Percentiles rank a stretch among this genome's conserved stretches.
These are phyloP conservation scores for Poeciliopsis prolifica DNA, from an alignment of 2,113 vertebrate species.

Conservation along the genomic window DNA sequence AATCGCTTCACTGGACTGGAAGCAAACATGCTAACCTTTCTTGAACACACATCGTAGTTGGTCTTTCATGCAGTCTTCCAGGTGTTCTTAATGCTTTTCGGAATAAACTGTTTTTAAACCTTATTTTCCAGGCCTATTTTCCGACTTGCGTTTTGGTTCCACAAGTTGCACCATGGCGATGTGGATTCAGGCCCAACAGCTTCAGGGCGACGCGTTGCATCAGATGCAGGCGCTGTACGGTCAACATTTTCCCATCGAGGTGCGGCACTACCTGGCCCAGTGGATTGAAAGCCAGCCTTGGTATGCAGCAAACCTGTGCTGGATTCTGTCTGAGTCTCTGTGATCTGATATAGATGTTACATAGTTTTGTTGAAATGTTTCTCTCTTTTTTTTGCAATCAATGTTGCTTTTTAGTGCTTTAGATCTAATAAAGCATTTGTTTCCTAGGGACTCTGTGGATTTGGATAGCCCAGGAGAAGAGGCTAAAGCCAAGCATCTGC, in stretches of 20 bases:
- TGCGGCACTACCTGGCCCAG: constrained; percentile 95
- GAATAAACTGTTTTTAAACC: background rate
- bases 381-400: too few relatives aligned
- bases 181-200: constrained; percentile 98
- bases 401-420: too few relatives aligned
- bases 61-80: too few relatives aligned
- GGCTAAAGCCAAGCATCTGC: constrained; percentile 87
- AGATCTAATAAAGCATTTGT: too few relatives aligned
- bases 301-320: constrained; percentile 69
- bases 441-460: constrained; percentile 89
- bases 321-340: too few relatives aligned
- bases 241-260: constrained; percentile 97
- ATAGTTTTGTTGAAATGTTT: too few relatives aligned
- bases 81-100: too few relatives aligned
- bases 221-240: constrained; percentile 98
- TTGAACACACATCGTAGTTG: too few relatives aligned
- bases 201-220: constrained; percentile 94
- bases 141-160: background rate
- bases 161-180: constrained; percentile 85
- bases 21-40: too few relatives aligned
- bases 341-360: too few relatives aligned
- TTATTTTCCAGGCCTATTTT: background rate
- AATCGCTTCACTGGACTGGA: too few relatives aligned
- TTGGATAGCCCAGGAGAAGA: constrained; percentile 91
- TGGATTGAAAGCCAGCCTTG: constrained; percentile 96